Evolutionary conservation across 2,113 vertebrate genomes (phyloP), one percentile per base, ranked within the genome.

Genomic region (Arothron firmamentum): DNA sequence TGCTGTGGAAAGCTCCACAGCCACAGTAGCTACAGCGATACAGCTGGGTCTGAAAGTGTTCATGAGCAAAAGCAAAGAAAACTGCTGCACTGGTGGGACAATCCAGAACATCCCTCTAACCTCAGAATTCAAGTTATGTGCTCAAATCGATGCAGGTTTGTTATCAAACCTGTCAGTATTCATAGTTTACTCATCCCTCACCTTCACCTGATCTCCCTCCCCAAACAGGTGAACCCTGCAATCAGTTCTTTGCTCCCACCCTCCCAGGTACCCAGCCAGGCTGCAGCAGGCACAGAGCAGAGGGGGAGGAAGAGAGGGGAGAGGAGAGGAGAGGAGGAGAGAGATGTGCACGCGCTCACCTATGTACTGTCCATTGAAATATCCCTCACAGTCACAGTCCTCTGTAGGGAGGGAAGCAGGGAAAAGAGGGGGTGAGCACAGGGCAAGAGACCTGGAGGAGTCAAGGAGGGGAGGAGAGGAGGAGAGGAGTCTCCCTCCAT

Each of bases 351-450:
- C 77, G 66, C 85, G 90, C 95, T 96, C 86, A 97, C 95, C 95
- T 91, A 98, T 96, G 50, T 98, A 96, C 70, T 95, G 92, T 81
- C 95, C 95, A 82, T 93, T 95, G 93, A 95, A 92, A 91, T 95
- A 93, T 69, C 94, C 94, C 78, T 97, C 96, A 85, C 93, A 95
- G 87, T 98, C 95, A 92, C 93, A 97, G 91, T 94, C 93, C 78
- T 96, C 95, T 98, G 93, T 82, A 89, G 87, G 92, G 81, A 74
- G 72, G 87, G 87, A 91, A 92, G 89, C 90, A 88, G 85, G 89
- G 87, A 87, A 83, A 85, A 85, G 80, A 88, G 56, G 86, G 85
- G 79, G 78, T 89, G 81, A 91, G 87, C 78, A 81, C 69, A 84
- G 85, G 86, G 77, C 71, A 58, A 85, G 76, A 82, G 54, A 88